phyloP scores from a whole-genome alignment of 1,140 invertebrate species.

The Asobara japonica region DNA sequence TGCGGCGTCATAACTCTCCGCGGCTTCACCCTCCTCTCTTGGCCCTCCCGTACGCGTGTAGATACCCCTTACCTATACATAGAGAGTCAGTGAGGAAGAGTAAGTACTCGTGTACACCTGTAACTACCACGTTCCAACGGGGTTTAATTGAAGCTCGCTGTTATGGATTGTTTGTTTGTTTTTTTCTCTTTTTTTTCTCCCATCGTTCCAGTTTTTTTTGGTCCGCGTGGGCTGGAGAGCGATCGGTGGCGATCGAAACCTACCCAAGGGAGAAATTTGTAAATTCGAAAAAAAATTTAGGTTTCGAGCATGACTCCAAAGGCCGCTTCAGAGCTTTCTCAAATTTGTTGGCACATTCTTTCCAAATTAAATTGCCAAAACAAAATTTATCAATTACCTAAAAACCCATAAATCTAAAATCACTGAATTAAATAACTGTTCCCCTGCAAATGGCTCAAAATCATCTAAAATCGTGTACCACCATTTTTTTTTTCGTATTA shows the following conservation, averaged over 20 bases:
- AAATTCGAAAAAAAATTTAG: not conserved
- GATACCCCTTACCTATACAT: constrained; percentile 30
- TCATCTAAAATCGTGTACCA: no score
- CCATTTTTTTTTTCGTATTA: not conserved
- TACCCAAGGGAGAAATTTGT: not conserved
- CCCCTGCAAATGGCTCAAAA: no score
- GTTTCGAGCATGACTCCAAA: no score
- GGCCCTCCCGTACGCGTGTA: constrained; percentile 40
- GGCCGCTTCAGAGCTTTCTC: no score
- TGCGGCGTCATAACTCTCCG: constrained; percentile 66
- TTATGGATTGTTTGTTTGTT: constrained; percentile 9
- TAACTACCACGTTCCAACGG: constrained; percentile 26
- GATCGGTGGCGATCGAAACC: not conserved
- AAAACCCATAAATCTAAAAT: no score
- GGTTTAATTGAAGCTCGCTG: constrained; percentile 25
- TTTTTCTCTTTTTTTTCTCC: not conserved
- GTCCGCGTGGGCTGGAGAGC: not conserved
- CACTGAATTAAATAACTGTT: no score
- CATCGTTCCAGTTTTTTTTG: not conserved
- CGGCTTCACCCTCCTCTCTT: constrained; percentile 38
- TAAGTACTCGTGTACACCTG: constrained; percentile 31
- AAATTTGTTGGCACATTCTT: no score
- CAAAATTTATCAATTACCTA: no score
- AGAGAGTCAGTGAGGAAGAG: constrained; percentile 10
- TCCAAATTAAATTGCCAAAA: no score